A percentile compares a stretch with the other conserved stretches of the same genome.
These are phyloP conservation scores for Mactromeris polynyma DNA, from an alignment of 2,888 invertebrate genomes.

Conservation along the genomic window DNA sequence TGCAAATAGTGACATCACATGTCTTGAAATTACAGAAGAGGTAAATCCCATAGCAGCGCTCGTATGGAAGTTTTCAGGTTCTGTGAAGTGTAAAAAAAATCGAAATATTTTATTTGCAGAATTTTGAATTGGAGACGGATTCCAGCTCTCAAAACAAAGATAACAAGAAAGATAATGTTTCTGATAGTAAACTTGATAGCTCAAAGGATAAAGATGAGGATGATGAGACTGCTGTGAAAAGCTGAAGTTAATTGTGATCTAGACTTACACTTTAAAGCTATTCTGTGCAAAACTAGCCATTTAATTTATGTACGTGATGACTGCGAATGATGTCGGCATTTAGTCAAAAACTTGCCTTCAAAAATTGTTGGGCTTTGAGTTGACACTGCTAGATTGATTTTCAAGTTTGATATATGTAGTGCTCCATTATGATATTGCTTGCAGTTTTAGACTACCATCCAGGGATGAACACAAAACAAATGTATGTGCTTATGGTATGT, in stretches of 20 bases:
- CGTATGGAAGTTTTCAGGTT: too few species aligned
- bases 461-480: too few species aligned
- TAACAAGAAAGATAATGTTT: conserved; percentile 65
- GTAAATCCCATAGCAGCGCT: too few species aligned
- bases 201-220: conserved; percentile 65
- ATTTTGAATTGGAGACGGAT: conserved; percentile 80
- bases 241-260: not conserved
- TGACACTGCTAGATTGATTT: not conserved
- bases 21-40: too few species aligned
- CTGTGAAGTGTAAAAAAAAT: too few species aligned
- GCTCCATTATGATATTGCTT: not conserved
- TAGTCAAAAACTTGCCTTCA: not conserved
- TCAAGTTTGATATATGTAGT: not conserved
- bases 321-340: not conserved
- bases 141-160: conserved; percentile 37
- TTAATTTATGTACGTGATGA: not conserved
- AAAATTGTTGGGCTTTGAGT: not conserved
- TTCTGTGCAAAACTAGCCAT: not conserved
- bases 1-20: too few species aligned
- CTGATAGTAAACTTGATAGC: conserved; percentile 74
- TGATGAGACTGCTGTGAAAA: conserved; percentile 33
- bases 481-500: too few species aligned
- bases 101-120: conserved; percentile 67
- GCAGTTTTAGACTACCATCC: too few species aligned
- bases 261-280: not conserved